Evolutionary conservation across 1,140 invertebrate genomes (phyloP), one percentile per base, ranked within the genome.

Genomic region (Steinernema feltiae): DNA sequence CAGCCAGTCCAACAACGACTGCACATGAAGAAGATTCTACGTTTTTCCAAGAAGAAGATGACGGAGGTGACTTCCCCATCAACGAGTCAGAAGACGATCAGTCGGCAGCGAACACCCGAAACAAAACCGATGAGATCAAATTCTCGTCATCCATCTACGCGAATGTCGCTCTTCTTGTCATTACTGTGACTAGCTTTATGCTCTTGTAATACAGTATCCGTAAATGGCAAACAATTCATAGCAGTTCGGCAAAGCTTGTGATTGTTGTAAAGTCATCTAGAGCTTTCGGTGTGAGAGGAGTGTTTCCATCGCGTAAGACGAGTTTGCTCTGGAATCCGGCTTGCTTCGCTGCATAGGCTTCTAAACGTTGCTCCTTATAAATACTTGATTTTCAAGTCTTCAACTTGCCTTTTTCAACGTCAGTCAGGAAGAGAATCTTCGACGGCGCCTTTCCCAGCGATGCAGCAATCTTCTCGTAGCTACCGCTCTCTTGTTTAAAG

Each of bases 401-500:
- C 3, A 32, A 80, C 82, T 84, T 85, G 93, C 93, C 93, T 90
- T 91, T 91, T 15, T 91, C 88, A 85, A 92, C 88, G 87, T 96
- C 94, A 46, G 93, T 95, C 0, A 95, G 88, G 85, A 95, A 97
- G 0, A 95, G 82, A 48, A 94, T 89, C 69, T 93, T 89, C 29
- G 90, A 88, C 24, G 91, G 84, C 35, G 89, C 86, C 31, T 88
- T 87, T 41, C 88, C 87, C 32, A 95, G 90, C 80, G 91, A 89
- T 75, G 90, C 88, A 0, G 90, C 87, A 78, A 97, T 95, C 71
- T 90, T 91, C 74, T 88, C 89, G 82, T 94, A 94, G 75, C 92
- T 93, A 3, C 88, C 81, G 1, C 87, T 75, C 79, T 93, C 91
- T 79, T 90, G 90, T 87, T 96, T 96, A 29, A 89, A 83, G 0